phyloP scores from a whole-genome alignment of 2,113 vertebrate genomes.

The Atractosteus spatula region DNA sequence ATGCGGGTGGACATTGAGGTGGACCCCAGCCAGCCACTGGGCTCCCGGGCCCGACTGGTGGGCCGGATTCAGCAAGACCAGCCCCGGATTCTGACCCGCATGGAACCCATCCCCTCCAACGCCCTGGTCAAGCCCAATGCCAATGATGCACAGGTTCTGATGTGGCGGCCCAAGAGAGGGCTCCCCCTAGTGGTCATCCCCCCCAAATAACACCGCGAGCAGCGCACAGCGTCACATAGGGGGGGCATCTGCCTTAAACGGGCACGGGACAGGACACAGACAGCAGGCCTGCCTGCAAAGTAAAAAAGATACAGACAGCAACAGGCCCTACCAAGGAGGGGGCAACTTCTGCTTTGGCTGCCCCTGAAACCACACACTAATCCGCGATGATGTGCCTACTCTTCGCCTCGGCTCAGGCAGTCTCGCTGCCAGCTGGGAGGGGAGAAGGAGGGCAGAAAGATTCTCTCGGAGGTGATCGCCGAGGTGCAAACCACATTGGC shows the following conservation, averaged over 20 bases:
- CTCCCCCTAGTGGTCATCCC: conserved; percentile 89
- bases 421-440: neutral
- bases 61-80: conserved; percentile 92
- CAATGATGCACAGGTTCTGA: conserved; percentile 95
- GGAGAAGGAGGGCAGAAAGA: conserved; percentile 1
- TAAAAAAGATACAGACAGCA: too few relatives aligned
- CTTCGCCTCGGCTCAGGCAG: neutral
- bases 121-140: conserved; percentile 93
- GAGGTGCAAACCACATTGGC: conserved; percentile 49
- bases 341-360: conserved; percentile 9
- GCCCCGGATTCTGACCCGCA: conserved; percentile 86
- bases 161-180: conserved; percentile 95
- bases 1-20: conserved; percentile 94
- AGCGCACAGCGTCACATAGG: neutral
- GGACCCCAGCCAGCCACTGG: conserved; percentile 85
- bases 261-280: conserved; percentile 27
- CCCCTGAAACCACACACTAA: conserved; percentile 21
- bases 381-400: conserved; percentile 24
- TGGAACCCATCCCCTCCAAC: conserved; percentile 90
- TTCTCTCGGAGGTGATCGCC: conserved; percentile 46
- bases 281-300: too few relatives aligned
- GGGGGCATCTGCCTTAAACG: conserved; percentile 64
- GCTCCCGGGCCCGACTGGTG: conserved; percentile 82
- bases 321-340: too few relatives aligned
- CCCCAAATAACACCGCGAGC: conserved; percentile 73